These are phyloP conservation scores for Gadus macrocephalus DNA, from an alignment of 2,113 vertebrate genomes.

Conservation along the genomic window DNA sequence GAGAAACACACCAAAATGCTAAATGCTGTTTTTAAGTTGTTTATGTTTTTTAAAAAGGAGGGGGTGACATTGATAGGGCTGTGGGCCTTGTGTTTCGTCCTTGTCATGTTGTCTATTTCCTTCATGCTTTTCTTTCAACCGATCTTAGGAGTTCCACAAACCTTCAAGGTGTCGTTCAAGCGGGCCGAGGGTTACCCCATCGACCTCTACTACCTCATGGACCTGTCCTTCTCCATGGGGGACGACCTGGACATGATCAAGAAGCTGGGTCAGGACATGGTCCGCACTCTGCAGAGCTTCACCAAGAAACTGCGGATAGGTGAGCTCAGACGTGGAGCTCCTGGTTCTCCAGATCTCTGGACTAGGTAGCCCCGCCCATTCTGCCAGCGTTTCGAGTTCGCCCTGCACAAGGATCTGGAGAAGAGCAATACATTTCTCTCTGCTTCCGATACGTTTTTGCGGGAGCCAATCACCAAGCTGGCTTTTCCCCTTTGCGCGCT, in stretches of 20 bases:
- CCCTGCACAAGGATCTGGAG: too few relatives aligned
- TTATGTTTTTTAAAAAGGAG: neutral
- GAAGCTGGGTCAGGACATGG: slow-evolving; percentile 68
- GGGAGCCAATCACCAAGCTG: too few relatives aligned
- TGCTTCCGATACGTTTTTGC: too few relatives aligned
- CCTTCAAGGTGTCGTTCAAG: slow-evolving; percentile 65
- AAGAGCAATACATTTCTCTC: too few relatives aligned
- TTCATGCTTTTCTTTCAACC: neutral
- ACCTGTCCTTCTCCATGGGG: slow-evolving; percentile 80
- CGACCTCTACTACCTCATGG: slow-evolving; percentile 82
- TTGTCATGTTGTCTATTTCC: neutral
- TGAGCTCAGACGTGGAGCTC: slow-evolving; percentile 29
- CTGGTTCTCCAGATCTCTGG: too few relatives aligned
- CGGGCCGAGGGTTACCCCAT: slow-evolving; percentile 76
- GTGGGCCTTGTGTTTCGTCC: too few relatives aligned
- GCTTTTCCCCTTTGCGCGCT: too few relatives aligned
- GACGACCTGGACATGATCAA: slow-evolving; percentile 78
- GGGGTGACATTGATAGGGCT: too few relatives aligned
- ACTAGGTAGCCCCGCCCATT: too few relatives aligned
- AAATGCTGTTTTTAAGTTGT: neutral
- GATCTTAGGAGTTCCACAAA: slow-evolving; percentile 64
- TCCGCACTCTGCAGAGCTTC: slow-evolving; percentile 52
- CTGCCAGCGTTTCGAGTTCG: too few relatives aligned
- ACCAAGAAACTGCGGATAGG: slow-evolving; percentile 71
- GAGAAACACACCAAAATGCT: neutral